Evolutionary conservation across 1,140 invertebrate species (phyloP).

Genomic region (Mesaphorura yosii): DNA sequence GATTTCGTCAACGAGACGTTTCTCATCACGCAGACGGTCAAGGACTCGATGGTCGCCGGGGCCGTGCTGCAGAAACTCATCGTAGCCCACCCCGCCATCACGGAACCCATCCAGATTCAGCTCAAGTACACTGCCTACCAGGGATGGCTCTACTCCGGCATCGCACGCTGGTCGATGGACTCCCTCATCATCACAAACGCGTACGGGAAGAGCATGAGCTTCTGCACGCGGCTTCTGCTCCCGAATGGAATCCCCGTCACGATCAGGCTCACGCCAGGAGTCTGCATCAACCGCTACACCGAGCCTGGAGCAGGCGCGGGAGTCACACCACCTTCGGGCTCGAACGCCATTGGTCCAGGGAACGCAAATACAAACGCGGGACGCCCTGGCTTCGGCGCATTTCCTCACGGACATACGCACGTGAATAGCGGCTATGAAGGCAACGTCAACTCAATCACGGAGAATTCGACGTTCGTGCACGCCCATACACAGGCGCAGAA

Average conservation of each 20-base stretch:
- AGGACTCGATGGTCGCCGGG: slow-evolving; percentile 60
- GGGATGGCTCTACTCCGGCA: slow-evolving; percentile 79
- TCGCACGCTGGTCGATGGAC: slow-evolving; percentile 64
- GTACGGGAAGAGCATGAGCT: slow-evolving; percentile 65
- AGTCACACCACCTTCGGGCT: too few species aligned
- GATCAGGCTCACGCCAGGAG: slow-evolving; percentile 58
- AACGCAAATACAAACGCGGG: too few species aligned
- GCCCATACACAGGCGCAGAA: too few species aligned
- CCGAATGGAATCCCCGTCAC: slow-evolving; percentile 58
- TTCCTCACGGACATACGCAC: too few species aligned
- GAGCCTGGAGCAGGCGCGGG: too few species aligned
- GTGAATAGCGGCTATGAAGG: too few species aligned
- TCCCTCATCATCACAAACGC: slow-evolving; percentile 73
- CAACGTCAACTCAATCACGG: too few species aligned
- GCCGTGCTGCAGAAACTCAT: slow-evolving; percentile 62
- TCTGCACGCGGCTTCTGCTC: slow-evolving; percentile 63
- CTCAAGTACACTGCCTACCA: slow-evolving; percentile 77
- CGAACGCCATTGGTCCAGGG: too few species aligned
- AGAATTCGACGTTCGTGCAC: too few species aligned
- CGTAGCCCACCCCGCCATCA: slow-evolving; percentile 72
- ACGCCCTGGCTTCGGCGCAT: too few species aligned
- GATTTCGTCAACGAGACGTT: slow-evolving; percentile 72
- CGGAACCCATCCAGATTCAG: slow-evolving; percentile 54
- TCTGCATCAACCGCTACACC: too few species aligned
- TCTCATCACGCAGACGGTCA: slow-evolving; percentile 71